A percentile compares a stretch with the other conserved stretches of the same genome.
Evolutionary conservation across 2,888 invertebrate species (phyloP).

Genomic region (Nomada fucata): DNA sequence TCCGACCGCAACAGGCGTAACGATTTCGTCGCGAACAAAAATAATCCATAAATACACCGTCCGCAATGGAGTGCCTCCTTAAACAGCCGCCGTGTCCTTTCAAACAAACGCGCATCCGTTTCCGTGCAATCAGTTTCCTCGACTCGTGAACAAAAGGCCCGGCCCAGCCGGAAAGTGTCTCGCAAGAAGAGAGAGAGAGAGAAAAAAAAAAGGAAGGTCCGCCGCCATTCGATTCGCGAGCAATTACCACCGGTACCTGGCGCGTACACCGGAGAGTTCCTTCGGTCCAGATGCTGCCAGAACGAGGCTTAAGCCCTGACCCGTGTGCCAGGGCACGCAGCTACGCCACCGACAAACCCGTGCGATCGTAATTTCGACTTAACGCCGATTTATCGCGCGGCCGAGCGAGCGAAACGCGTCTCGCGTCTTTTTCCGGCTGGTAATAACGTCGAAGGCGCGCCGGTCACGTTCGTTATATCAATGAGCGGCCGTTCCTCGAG

Average conservation of each 20-base stretch:
- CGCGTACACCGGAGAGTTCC: slow-evolving; percentile 54
- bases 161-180: slow-evolving; percentile 16
- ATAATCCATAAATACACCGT: no score
- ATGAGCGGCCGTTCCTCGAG: slow-evolving; percentile 73
- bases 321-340: slow-evolving; percentile 79
- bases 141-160: slow-evolving; percentile 26
- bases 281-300: slow-evolving; percentile 71
- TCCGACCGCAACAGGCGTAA: no score
- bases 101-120: no score
- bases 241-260: slow-evolving; percentile 60
- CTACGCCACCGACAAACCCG: slow-evolving; percentile 69
- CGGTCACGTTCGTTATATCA: slow-evolving; percentile 81
- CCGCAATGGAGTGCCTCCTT: no score
- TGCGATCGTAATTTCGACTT: slow-evolving; percentile 82
- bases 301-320: slow-evolving; percentile 77
- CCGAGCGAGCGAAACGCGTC: slow-evolving; percentile 46
- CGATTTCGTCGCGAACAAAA: no score
- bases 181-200: slow-evolving; percentile 56
- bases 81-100: not conserved
- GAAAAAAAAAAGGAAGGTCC: not conserved
- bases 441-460: slow-evolving; percentile 78
- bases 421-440: slow-evolving; percentile 57
- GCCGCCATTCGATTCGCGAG: slow-evolving; percentile 32
- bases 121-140: no score
- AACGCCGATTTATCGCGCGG: slow-evolving; percentile 80